These are phyloP conservation scores for Drosophila ananassae DNA, from an alignment of 1,140 invertebrate genomes.

Conservation along the genomic window DNA sequence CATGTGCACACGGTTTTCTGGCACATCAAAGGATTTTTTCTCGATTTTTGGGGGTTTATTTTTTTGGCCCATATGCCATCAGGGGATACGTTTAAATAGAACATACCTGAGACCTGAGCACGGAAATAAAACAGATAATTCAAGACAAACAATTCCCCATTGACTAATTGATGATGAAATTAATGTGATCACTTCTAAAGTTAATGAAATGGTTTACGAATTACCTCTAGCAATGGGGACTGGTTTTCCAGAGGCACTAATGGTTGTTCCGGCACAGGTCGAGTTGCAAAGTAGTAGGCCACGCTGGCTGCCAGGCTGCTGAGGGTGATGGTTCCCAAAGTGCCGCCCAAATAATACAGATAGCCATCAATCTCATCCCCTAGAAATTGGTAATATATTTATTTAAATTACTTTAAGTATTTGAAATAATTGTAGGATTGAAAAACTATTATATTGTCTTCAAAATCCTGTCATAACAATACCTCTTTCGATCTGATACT, in stretches of 20 bases:
- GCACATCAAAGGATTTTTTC: constrained; percentile 55
- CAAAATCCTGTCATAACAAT: too few species aligned
- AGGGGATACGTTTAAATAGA: constrained; percentile 46
- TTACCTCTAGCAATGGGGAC: constrained; percentile 88
- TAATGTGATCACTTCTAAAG: constrained; percentile 13
- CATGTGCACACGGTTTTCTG: constrained; percentile 54
- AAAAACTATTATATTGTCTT: too few species aligned
- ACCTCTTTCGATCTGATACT: constrained; percentile 32
- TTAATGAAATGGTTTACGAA: constrained; percentile 51
- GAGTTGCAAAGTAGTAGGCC: constrained; percentile 89
- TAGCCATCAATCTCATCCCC: constrained; percentile 91
- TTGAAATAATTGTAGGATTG: not conserved
- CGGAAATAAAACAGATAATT: constrained; percentile 18
- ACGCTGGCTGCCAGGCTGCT: constrained; percentile 90
- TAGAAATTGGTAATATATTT: constrained; percentile 49
- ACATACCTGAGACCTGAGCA: constrained; percentile 1
- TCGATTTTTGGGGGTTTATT: constrained; percentile 11
- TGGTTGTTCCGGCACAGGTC: constrained; percentile 89
- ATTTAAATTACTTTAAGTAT: too few species aligned
- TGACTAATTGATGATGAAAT: constrained; percentile 65
- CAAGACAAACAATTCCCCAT: constrained; percentile 41
- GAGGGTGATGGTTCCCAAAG: constrained; percentile 89
- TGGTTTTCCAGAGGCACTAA: constrained; percentile 91
- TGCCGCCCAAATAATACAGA: constrained; percentile 90
- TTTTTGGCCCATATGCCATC: constrained; percentile 16